Conservation (phyloP, 2,888 invertebrate species). For the Caenorhabditis sp. region DNA sequence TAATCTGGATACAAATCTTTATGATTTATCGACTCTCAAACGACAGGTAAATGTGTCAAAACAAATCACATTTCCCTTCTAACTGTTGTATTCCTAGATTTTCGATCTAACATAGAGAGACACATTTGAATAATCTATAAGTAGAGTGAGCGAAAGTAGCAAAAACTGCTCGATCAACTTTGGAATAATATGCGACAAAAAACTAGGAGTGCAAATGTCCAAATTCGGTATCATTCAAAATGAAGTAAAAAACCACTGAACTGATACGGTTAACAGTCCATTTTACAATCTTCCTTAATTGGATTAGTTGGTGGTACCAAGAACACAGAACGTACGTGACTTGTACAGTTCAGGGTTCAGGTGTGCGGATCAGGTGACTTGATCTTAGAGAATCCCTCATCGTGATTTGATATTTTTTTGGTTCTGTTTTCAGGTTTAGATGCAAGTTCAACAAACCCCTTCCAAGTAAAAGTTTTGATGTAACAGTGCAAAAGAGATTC, state of each 20-base stretch:
- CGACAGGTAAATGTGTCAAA: constrained; percentile 12
- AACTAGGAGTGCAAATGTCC: constrained; percentile 46
- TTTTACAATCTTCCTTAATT: not conserved
- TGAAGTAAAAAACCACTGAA: too few species aligned
- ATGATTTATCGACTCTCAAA: constrained; percentile 28
- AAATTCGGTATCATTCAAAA: too few species aligned
- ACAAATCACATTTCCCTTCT: not conserved
- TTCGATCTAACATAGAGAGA: constrained; percentile 4
- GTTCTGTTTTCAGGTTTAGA: not conserved
- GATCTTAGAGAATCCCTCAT: constrained; percentile 1
- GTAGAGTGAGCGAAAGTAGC: not conserved
- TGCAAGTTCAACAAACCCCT: too few species aligned
- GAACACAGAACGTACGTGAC: constrained; percentile 19
- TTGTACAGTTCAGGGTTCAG: constrained; percentile 9
- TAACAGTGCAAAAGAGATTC: not conserved
- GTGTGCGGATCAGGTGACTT: constrained; percentile 29
- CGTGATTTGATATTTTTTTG: too few species aligned
- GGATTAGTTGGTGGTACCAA: not conserved
- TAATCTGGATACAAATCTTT: not conserved
- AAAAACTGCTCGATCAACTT: constrained; percentile 20
- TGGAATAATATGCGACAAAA: constrained; percentile 1
- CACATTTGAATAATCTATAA: constrained; percentile 34
- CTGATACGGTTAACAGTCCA: too few species aligned
- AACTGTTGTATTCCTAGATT: constrained; percentile 6
- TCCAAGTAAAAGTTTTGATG: too few species aligned